Base-by-base conservation (phyloP, 92 coral and sea anemone genomes). In the Paramuricea clavata region DNA sequence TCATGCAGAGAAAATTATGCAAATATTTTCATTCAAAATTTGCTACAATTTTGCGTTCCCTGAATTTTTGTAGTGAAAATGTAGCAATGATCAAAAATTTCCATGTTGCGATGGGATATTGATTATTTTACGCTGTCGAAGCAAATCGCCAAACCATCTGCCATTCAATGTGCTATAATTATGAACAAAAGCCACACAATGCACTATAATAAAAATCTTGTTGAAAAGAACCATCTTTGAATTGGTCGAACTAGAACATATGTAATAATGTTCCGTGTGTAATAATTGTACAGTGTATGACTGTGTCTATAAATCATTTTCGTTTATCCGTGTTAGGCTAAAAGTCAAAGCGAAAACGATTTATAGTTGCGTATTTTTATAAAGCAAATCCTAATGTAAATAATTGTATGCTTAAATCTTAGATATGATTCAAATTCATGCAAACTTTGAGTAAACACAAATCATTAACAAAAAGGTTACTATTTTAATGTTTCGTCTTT, bases 341-440 rank as follows among this genome's bases (percentile, higher is more conserved):
- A 15, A 65, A 28, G 39, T 27, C 72, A 5, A 0, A n/a, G 21
- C 32, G 68, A 60, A 60, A 60, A 65, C 6, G 36, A 32, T 26
- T 59, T 79, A 79, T 78, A 26, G 13, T 39, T 76, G 26, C 27
- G 15, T 78, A 78, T 79, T 79, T 79, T 79, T 79, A 79, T 79
- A 57, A 15, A 76, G 43, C 19, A 52, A 78, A 79, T 79, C 22
- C 73, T 6, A 34, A 60, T 60, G 84, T 79, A 79, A 79, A 79
- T 79, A 79, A 42, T n/a, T 41, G 73, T 28, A 44, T 28, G 73
- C 74, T 35, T 44, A 22, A 61, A 79, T 61, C 36, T 59, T 36
- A 47, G 71, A 44, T 33, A 61, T 41, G 47, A 23, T 36, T 33
- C 59, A 7, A 61, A 59, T 59, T 23, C 52, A 13, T 28, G 72